phyloP scores from a whole-genome alignment of 2,797 vertebrate genomes.

The Tragopan temminckii region DNA sequence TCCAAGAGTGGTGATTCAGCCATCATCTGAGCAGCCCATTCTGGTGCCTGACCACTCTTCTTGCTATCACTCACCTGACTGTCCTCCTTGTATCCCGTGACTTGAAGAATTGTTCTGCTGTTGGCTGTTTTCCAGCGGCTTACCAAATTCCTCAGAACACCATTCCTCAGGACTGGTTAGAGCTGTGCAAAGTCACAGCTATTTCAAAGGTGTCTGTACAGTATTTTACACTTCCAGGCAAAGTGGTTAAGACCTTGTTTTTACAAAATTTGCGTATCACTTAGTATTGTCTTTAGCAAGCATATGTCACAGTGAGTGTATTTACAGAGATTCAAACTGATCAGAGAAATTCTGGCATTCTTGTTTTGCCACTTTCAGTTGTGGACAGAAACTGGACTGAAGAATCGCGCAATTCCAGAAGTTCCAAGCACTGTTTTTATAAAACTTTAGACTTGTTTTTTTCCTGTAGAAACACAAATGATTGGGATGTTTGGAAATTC shows the following conservation, averaged over 20 bases:
- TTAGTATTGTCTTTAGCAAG: background rate
- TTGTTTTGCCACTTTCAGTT: background rate
- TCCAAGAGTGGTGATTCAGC: no score
- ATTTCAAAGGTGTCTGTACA: background rate
- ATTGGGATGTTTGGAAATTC: background rate
- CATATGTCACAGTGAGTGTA: background rate
- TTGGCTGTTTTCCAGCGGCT: background rate
- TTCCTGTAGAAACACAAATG: background rate
- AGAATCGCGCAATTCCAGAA: background rate
- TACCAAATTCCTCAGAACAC: background rate
- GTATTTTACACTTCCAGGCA: background rate
- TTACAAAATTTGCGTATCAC: background rate
- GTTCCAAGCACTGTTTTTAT: background rate
- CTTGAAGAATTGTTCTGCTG: background rate
- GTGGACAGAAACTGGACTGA: background rate
- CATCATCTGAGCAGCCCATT: no score
- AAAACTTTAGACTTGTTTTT: background rate
- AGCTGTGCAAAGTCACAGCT: background rate
- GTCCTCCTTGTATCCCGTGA: background rate
- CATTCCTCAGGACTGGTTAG: background rate
- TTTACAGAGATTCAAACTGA: background rate
- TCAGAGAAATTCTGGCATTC: background rate
- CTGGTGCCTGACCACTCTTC: no score
- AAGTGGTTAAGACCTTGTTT: background rate
- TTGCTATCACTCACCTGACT: no score